Evolutionary conservation across 1,140 invertebrate species (phyloP).

Genomic region (Anadara kagoshimensis): DNA sequence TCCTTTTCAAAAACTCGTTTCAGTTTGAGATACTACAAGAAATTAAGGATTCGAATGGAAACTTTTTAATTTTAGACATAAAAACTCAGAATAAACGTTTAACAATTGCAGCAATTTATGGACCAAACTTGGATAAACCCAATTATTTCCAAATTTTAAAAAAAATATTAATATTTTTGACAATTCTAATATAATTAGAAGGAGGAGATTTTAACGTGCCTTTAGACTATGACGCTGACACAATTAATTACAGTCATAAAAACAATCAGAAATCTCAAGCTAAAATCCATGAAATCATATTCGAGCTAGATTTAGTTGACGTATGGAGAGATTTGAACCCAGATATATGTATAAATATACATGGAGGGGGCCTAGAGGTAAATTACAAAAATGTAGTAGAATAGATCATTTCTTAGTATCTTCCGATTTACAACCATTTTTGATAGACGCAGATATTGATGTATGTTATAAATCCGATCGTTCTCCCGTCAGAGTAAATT

Average conservation of each 20-base stretch:
- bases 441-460: background rate
- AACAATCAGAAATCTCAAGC: background rate
- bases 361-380: constrained; percentile 1
- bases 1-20: constrained; percentile 30
- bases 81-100: no score
- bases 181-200: constrained; percentile 4
- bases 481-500: no score
- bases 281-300: background rate
- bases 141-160: no score
- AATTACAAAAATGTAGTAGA: no score
- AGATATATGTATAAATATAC: background rate
- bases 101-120: no score
- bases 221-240: background rate
- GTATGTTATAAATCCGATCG: background rate
- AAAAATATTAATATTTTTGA: background rate
- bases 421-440: background rate
- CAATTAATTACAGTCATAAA: constrained; percentile 2
- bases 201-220: constrained; percentile 9
- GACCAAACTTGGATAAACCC: no score
- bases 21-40: no score
- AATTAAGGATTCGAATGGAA: no score
- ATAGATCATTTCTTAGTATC: background rate
- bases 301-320: background rate
- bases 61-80: no score
- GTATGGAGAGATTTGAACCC: background rate